These are phyloP conservation scores for Spondyliosoma cantharus DNA, from an alignment of 2,797 vertebrate species.

Conservation along the genomic window DNA sequence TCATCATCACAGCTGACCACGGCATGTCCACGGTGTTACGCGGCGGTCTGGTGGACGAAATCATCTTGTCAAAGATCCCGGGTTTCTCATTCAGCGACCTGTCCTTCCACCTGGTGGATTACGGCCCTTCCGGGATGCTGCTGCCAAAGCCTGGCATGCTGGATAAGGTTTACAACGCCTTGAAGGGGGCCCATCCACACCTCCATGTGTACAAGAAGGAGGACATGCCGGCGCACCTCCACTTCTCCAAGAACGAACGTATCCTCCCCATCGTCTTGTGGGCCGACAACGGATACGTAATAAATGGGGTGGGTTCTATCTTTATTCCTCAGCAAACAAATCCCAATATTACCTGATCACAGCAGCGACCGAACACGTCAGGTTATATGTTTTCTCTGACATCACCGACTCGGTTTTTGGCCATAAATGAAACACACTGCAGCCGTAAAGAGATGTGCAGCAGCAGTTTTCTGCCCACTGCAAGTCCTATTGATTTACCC, in stretches of 20 bases:
- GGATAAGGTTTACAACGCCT: slow-evolving; percentile 85
- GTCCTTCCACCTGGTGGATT: slow-evolving; percentile 91
- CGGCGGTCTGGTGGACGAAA: slow-evolving; percentile 73
- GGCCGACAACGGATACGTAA: slow-evolving; percentile 89
- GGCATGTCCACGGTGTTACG: slow-evolving; percentile 88
- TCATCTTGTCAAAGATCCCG: slow-evolving; percentile 76
- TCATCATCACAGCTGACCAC: slow-evolving; percentile 92
- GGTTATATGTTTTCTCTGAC: slow-evolving; percentile 4
- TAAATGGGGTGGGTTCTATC: slow-evolving; percentile 88
- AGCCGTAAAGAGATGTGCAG: slow-evolving; percentile 20
- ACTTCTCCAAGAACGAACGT: slow-evolving; percentile 83
- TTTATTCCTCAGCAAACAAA: not conserved
- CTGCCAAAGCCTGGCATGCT: slow-evolving; percentile 89
- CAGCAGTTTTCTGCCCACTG: slow-evolving; percentile 30
- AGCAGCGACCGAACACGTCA: not conserved
- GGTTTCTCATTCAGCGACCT: slow-evolving; percentile 89
- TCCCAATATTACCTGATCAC: not conserved
- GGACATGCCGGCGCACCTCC: slow-evolving; percentile 85
- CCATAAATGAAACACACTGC: slow-evolving; percentile 1
- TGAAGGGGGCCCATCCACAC: slow-evolving; percentile 88
- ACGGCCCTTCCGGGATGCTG: slow-evolving; percentile 88
- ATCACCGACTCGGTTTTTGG: not conserved
- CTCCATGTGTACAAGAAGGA: slow-evolving; percentile 92
- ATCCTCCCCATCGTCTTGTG: slow-evolving; percentile 89
- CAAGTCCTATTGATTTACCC: slow-evolving; percentile 56